phyloP scores from a whole-genome alignment of 2,888 invertebrate species.

The Pandemis heparana region DNA sequence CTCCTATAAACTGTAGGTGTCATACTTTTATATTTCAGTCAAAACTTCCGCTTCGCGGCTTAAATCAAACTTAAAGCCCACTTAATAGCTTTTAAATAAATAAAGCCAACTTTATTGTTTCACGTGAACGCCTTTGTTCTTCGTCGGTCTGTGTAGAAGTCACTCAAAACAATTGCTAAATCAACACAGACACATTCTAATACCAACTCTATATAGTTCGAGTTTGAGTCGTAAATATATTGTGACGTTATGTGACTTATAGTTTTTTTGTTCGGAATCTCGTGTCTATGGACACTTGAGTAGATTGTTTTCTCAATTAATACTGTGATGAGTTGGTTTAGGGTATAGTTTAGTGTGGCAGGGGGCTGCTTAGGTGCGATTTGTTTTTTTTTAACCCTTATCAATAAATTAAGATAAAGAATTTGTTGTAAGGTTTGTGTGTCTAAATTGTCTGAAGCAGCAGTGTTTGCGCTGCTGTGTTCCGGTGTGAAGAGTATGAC shows the following conservation, averaged over 20 bases:
- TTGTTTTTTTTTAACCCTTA: background rate
- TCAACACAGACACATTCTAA: background rate
- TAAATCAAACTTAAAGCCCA: slow-evolving; percentile 19
- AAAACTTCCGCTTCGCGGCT: background rate
- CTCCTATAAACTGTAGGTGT: too few relatives aligned
- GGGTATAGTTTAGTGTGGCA: background rate
- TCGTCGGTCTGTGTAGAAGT: slow-evolving; percentile 18
- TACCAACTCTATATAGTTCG: background rate
- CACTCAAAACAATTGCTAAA: background rate
- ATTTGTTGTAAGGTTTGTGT: too few relatives aligned
- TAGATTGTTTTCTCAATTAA: background rate
- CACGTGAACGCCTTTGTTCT: slow-evolving; percentile 33
- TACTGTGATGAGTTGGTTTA: background rate
- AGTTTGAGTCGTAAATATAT: background rate
- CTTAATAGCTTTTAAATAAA: slow-evolving; percentile 42
- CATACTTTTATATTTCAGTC: background rate
- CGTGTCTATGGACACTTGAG: background rate
- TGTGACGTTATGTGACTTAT: too few relatives aligned
- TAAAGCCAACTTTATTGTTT: slow-evolving; percentile 44
- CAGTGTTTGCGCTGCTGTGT: too few relatives aligned
- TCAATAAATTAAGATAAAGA: background rate
- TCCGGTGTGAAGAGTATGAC: too few relatives aligned
- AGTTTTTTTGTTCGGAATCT: background rate
- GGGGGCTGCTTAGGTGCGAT: background rate
- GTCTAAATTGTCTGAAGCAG: too few relatives aligned